Evolutionary conservation across 2,113 vertebrate genomes (phyloP).

Genomic region (Verasper variegatus): DNA sequence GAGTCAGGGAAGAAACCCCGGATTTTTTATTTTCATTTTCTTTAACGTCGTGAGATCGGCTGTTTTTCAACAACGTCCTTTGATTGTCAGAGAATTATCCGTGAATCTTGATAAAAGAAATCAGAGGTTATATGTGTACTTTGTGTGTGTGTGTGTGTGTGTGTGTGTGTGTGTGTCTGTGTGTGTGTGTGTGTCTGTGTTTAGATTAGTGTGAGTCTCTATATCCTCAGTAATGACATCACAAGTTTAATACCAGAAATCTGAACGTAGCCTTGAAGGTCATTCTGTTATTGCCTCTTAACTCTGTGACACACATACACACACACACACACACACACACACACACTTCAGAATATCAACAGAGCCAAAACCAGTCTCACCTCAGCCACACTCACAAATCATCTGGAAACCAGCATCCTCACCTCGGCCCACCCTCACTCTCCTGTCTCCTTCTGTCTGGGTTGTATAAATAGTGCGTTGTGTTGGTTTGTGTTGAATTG

Average conservation of each 20-base stretch:
- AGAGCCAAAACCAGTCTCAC: neutral
- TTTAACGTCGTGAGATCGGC: too few relatives aligned
- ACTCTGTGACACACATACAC: neutral
- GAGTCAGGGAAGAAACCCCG: too few relatives aligned
- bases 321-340: neutral
- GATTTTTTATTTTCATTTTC: too few relatives aligned
- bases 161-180: neutral
- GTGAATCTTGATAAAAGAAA: too few relatives aligned
- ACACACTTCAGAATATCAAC: too few relatives aligned
- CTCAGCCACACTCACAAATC: slow-evolving; percentile 25
- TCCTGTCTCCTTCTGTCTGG: slow-evolving; percentile 7
- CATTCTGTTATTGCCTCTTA: slow-evolving; percentile 29
- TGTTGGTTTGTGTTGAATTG: neutral
- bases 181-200: slow-evolving; percentile 1
- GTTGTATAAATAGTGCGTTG: neutral
- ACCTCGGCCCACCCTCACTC: neutral
- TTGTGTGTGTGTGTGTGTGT: neutral
- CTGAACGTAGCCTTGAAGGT: slow-evolving; percentile 38
- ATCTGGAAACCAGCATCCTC: slow-evolving; percentile 58
- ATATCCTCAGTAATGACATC: slow-evolving; percentile 27
- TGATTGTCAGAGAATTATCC: too few relatives aligned
- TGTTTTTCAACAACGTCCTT: too few relatives aligned
- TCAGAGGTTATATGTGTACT: neutral
- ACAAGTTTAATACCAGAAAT: slow-evolving; percentile 45
- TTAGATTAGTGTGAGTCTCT: slow-evolving; percentile 20